Conservation (phyloP, 2,888 invertebrate genomes). For the Emmelina monodactyla region DNA sequence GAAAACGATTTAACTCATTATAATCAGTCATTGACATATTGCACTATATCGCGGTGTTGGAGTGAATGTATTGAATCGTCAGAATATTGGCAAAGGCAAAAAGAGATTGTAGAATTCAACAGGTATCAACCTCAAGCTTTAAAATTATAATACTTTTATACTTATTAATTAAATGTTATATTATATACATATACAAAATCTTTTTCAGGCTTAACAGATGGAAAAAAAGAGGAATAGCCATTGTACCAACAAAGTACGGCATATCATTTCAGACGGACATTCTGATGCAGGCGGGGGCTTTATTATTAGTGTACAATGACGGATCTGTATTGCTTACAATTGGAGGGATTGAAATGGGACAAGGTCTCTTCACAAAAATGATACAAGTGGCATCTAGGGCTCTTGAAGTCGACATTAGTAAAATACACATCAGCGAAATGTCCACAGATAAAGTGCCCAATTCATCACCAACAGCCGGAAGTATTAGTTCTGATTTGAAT, state of each 20-base stretch:
- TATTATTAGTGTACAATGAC: slow-evolving; percentile 78
- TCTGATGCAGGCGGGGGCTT: slow-evolving; percentile 80
- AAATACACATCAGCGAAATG: slow-evolving; percentile 77
- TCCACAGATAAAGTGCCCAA: slow-evolving; percentile 85
- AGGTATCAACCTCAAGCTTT: slow-evolving; percentile 59
- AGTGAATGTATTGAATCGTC: slow-evolving; percentile 74
- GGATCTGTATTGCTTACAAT: slow-evolving; percentile 82
- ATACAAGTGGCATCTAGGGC: slow-evolving; percentile 79
- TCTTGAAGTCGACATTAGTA: slow-evolving; percentile 67
- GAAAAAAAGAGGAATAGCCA: slow-evolving; percentile 78
- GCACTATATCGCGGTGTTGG: slow-evolving; percentile 80
- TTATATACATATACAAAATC: too few species aligned
- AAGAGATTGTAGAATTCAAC: slow-evolving; percentile 73
- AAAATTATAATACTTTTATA: too few species aligned
- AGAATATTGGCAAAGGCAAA: slow-evolving; percentile 67
- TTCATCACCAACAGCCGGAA: slow-evolving; percentile 80
- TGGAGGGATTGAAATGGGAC: slow-evolving; percentile 91
- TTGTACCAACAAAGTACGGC: slow-evolving; percentile 80
- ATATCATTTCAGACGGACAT: slow-evolving; percentile 73
- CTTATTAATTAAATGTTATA: slow-evolving; percentile 1
- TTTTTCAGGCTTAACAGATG: slow-evolving; percentile 70
- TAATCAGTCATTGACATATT: slow-evolving; percentile 75
- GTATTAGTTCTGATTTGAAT: slow-evolving; percentile 80
- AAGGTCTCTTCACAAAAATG: slow-evolving; percentile 90
- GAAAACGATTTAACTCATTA: slow-evolving; percentile 83